These are phyloP conservation scores for Galleria mellonella DNA, from an alignment of 1,140 invertebrate species.

Conservation along the genomic window DNA sequence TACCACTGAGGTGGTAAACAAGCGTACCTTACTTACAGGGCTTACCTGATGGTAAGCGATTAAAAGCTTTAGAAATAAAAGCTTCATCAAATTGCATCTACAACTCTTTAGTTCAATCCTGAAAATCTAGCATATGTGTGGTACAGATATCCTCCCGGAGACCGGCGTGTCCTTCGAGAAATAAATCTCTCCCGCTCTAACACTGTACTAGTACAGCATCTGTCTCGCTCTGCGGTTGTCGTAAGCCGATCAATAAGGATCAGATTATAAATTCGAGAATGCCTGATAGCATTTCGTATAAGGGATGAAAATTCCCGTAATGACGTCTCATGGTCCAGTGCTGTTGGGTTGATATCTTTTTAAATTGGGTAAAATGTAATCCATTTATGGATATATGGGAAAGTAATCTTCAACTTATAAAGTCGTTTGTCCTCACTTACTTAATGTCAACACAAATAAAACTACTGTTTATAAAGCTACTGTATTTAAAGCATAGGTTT, in stretches of 20 bases:
- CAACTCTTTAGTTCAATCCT: neutral
- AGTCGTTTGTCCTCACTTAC: no score
- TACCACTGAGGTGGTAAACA: no score
- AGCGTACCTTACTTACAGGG: no score
- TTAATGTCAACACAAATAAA: no score
- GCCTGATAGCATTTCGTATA: neutral
- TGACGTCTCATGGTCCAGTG: conserved; percentile 7
- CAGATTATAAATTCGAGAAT: conserved; percentile 22
- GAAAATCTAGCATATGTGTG: neutral
- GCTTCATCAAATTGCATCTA: neutral
- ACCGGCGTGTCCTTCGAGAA: conserved; percentile 1
- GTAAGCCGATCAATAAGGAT: conserved; percentile 26
- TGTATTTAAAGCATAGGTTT: no score
- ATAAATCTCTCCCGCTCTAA: conserved; percentile 12
- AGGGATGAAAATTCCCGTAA: conserved; percentile 8
- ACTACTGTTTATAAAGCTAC: no score
- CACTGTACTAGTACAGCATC: neutral
- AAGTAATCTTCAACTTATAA: no score
- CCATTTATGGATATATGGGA: neutral
- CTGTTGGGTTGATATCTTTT: conserved; percentile 4
- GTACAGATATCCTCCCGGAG: conserved; percentile 1
- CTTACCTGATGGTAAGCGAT: no score
- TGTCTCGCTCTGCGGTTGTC: conserved; percentile 7
- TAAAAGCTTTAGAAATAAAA: no score
- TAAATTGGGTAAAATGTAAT: conserved; percentile 4